Evolutionary conservation across 2,888 invertebrate genomes (phyloP).

Genomic region (Nebria brevicollis): DNA sequence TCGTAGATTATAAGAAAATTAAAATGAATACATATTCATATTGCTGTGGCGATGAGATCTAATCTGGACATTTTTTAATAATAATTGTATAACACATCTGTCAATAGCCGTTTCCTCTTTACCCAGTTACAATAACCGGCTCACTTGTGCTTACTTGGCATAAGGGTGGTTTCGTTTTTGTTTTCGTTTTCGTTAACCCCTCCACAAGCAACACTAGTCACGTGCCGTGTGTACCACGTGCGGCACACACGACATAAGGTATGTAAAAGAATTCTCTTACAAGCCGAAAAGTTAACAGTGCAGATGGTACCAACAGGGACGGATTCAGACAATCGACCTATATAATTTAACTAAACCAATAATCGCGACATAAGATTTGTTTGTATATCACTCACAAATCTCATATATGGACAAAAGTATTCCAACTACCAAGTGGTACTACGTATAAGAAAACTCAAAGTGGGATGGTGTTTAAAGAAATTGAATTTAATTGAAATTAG

Average conservation of each 20-base stretch:
- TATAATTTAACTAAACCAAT: neutral
- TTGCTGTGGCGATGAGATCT: slow-evolving; percentile 53
- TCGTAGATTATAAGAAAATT: slow-evolving; percentile 48
- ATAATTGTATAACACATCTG: slow-evolving; percentile 59
- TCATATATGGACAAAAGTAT: too few species aligned
- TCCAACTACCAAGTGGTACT: too few species aligned
- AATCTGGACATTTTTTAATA: slow-evolving; percentile 56
- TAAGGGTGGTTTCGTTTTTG: slow-evolving; percentile 48
- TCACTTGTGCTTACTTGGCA: slow-evolving; percentile 36
- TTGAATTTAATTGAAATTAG: neutral
- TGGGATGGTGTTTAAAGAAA: too few species aligned
- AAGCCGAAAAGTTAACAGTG: slow-evolving; percentile 54
- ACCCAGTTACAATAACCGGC: slow-evolving; percentile 31
- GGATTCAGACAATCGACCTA: slow-evolving; percentile 34
- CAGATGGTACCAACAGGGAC: slow-evolving; percentile 54
- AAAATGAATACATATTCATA: slow-evolving; percentile 58
- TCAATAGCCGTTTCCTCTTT: slow-evolving; percentile 56
- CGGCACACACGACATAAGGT: slow-evolving; percentile 56
- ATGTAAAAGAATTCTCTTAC: slow-evolving; percentile 55
- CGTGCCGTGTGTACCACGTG: slow-evolving; percentile 52
- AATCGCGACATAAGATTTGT: too few species aligned
- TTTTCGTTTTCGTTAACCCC: slow-evolving; percentile 47
- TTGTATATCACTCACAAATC: too few species aligned
- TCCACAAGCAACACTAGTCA: slow-evolving; percentile 42
- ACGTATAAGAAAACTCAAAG: too few species aligned